Base-by-base conservation (phyloP, 2,888 invertebrate species). In the Athalia rosae region DNA sequence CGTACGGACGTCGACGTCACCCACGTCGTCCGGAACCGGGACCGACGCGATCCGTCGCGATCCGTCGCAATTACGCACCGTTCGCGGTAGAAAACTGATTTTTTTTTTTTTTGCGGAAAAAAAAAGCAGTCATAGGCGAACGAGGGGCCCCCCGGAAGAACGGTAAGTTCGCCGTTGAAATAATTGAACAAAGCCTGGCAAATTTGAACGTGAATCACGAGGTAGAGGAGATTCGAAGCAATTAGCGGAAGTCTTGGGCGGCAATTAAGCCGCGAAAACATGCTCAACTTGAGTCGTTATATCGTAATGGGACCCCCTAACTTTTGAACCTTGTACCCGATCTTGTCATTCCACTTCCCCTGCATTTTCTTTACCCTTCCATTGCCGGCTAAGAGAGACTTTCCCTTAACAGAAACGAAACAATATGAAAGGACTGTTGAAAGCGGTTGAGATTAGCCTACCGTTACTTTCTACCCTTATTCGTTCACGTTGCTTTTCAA, bases 371-470 rank as follows among this genome's bases (percentile, higher is more conserved):
- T 28, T 28, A 28, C 28, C 28, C 28, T 28, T 28, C 28, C 28
- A 28, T 28, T 28, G 28, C 28, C 28, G 28, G 28, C 28, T 28
- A 28, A 28, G 28, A 28, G 28, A 28, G 28, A 77, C 77, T 71
- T 76, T 77, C 76, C 71, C 45, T 59, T 61, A 13, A 56, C 45
- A 53, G 64, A 69, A 78, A 76, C 50, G 67, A 79, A 76, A 79
- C 64, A 78, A 69, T 73, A 41, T 28, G 28, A 28, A 28, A 28
- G 28, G 28, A 28, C 28, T 28, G 28, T 28, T 28, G 28, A 28
- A 28, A 28, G 15, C 63, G n/a, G 67, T 67, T 67, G 11, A 67
- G 53, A 67, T 67, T 67, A 67, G 67, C 9, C 53, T 50, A 28
- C 11, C 45, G 53, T 11, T 11, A 53, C 53, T 53, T 28, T 53